Percentiles rank a stretch among this genome's conserved stretches.
phyloP scores from a whole-genome alignment of 2,113 vertebrate genomes.

The Ellobius talpinus region DNA sequence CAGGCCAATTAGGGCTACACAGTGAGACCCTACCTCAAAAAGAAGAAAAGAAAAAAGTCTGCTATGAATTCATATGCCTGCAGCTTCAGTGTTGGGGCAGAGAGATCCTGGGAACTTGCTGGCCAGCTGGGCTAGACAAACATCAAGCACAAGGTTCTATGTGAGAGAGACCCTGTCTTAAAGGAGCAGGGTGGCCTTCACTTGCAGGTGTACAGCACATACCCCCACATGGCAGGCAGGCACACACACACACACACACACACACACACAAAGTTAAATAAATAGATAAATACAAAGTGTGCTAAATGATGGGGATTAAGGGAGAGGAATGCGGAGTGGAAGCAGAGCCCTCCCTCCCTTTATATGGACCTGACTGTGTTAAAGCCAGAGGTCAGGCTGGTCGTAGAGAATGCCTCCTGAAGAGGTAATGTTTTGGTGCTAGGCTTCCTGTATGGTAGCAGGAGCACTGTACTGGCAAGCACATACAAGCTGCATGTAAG shows the following conservation, averaged over 20 bases:
- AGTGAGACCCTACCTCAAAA: neutral
- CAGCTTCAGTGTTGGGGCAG: neutral
- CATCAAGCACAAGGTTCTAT: neutral
- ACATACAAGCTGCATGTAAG: neutral
- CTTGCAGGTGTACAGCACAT: neutral
- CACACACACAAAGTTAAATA: neutral
- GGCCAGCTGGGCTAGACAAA: neutral
- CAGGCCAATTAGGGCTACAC: neutral
- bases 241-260: neutral
- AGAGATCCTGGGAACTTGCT: neutral
- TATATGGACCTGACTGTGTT: neutral
- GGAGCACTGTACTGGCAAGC: neutral
- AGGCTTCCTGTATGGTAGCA: neutral
- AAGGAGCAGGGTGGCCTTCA: neutral
- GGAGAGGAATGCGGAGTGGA: neutral
- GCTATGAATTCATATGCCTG: neutral
- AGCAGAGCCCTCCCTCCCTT: neutral
- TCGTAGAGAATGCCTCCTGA: neutral
- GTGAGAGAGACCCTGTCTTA: neutral
- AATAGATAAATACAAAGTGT: neutral
- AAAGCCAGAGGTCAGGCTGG: neutral
- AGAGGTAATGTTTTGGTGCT: neutral
- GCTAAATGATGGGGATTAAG: too few relatives aligned
- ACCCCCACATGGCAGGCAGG: neutral
- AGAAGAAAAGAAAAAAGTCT: neutral